Conservation (phyloP, 1,140 invertebrate species). For the Heliconius nattereri region DNA sequence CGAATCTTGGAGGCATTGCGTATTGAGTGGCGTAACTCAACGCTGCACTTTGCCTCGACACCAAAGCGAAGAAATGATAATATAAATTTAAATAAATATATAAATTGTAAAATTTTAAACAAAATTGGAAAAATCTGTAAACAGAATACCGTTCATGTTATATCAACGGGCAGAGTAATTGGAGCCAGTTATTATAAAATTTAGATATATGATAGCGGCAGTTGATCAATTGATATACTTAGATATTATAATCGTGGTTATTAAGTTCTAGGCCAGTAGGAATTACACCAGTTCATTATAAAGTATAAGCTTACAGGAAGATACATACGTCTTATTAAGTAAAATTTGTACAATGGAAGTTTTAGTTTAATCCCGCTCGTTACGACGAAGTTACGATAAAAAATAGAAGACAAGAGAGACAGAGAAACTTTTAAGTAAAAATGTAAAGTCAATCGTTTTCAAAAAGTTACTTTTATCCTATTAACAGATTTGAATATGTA, state of each 20-base stretch:
- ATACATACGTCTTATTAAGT: background rate
- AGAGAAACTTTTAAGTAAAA: background rate
- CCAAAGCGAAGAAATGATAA: no score
- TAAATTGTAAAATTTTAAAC: background rate
- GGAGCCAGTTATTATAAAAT: background rate
- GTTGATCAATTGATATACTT: conserved; percentile 38
- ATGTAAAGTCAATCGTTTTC: background rate
- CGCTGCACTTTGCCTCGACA: no score
- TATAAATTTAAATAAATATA: no score
- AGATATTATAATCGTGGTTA: conserved; percentile 38
- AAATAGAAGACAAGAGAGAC: background rate
- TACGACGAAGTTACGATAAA: background rate
- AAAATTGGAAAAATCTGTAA: no score
- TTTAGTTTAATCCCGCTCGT: background rate
- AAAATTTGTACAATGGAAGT: background rate
- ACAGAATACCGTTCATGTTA: background rate
- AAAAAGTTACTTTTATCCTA: background rate
- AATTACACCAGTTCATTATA: background rate
- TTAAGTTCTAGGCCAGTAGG: conserved; percentile 44
- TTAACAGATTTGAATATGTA: background rate
- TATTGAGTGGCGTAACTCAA: no score
- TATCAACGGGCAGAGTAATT: background rate
- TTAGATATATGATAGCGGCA: conserved; percentile 42
- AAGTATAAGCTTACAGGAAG: conserved; percentile 2
- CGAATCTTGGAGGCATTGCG: no score